phyloP scores from a whole-genome alignment of 2,888 invertebrate species.

The Agriopis leucophaearia region DNA sequence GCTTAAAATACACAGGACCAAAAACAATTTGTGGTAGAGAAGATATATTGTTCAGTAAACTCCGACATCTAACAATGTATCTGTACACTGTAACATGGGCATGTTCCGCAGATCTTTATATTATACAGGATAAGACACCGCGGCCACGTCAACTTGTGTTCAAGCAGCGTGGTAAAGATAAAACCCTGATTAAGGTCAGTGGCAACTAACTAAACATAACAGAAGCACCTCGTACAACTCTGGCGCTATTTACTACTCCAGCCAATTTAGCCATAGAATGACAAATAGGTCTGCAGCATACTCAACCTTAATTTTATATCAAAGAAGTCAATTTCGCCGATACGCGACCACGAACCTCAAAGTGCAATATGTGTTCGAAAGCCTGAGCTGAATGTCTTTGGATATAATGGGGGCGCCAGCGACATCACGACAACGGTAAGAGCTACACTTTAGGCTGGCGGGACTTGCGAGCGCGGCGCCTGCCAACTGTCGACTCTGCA shows the following conservation, averaged over 20 bases:
- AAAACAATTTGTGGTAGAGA: not conserved
- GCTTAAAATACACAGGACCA: not conserved
- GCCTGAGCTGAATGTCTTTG: not conserved
- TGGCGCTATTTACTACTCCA: not conserved
- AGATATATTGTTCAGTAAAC: not conserved
- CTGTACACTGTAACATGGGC: not conserved
- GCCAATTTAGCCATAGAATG: not conserved
- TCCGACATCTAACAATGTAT: not conserved
- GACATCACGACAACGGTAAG: not conserved
- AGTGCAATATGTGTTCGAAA: conserved; percentile 3
- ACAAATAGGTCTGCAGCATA: not conserved
- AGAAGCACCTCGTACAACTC: not conserved
- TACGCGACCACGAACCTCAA: not conserved
- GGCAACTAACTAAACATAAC: not conserved
- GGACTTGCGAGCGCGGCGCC: not conserved
- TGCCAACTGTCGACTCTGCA: not conserved
- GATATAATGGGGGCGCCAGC: not conserved
- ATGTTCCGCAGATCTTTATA: not conserved
- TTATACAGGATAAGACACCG: too few relatives aligned
- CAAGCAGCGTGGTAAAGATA: too few relatives aligned
- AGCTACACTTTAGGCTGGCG: not conserved
- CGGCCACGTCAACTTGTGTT: too few relatives aligned
- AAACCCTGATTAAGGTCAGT: too few relatives aligned
- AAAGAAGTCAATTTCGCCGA: not conserved
- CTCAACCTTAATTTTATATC: not conserved